phyloP scores from a whole-genome alignment of 2,888 invertebrate genomes.

The Synanthedon vespiformis region DNA sequence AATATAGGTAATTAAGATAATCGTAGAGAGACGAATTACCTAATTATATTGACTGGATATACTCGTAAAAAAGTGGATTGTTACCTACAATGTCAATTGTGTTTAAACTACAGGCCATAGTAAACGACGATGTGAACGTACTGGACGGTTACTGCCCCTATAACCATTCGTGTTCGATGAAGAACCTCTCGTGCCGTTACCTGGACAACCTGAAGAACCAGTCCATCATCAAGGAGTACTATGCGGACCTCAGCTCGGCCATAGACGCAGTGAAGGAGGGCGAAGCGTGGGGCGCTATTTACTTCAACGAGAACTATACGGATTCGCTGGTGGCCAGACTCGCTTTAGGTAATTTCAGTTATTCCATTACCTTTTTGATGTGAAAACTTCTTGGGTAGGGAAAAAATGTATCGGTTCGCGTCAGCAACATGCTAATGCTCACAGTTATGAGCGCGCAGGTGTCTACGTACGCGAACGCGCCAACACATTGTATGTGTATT shows the following conservation, averaged over 20 bases:
- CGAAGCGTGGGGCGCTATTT: constrained; percentile 88
- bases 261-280: constrained; percentile 80
- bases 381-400: too few relatives aligned
- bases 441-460: too few relatives aligned
- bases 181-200: constrained; percentile 83
- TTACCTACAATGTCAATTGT: too few relatives aligned
- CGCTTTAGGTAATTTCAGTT: constrained; percentile 70
- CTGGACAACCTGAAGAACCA: constrained; percentile 78
- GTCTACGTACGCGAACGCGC: too few relatives aligned
- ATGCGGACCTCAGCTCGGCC: constrained; percentile 75
- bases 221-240: constrained; percentile 77
- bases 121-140: constrained; percentile 55
- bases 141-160: constrained; percentile 63
- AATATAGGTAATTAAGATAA: too few relatives aligned
- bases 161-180: constrained; percentile 76
- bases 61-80: too few relatives aligned
- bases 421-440: too few relatives aligned
- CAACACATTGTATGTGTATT: too few relatives aligned
- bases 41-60: too few relatives aligned
- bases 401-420: too few relatives aligned
- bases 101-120: constrained; percentile 41
- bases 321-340: constrained; percentile 86
- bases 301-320: constrained; percentile 91
- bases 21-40: too few relatives aligned
- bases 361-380: too few relatives aligned